These are phyloP conservation scores for Oscheius onirici DNA, from an alignment of 2,888 invertebrate genomes.

Conservation along the genomic window DNA sequence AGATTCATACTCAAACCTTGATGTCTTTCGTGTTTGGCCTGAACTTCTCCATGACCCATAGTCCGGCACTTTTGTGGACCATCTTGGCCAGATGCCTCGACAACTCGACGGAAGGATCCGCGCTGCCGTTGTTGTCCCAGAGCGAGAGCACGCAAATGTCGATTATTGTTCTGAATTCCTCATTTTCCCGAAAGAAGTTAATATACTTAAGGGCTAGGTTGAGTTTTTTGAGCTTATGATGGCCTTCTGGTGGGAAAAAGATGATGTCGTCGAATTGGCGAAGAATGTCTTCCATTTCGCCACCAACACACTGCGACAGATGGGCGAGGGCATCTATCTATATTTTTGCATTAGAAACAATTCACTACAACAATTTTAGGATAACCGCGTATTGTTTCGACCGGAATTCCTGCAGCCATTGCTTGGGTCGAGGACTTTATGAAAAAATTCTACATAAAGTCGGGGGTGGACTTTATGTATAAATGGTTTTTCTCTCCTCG, in stretches of 20 bases:
- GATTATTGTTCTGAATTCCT: conserved; percentile 32
- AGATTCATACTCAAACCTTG: neutral
- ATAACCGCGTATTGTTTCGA: no score
- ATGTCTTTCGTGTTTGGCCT: conserved; percentile 21
- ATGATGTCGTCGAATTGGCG: conserved; percentile 14
- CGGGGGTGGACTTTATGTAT: no score
- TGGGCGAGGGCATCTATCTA: conserved; percentile 20
- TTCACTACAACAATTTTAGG: no score
- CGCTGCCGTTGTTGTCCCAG: conserved; percentile 40
- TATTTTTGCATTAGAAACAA: neutral
- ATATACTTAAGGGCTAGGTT: conserved; percentile 39
- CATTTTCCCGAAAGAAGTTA: neutral
- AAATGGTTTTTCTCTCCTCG: no score
- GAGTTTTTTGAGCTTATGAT: conserved; percentile 38
- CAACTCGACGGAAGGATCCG: conserved; percentile 30
- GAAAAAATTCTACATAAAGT: no score
- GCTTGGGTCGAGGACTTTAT: no score
- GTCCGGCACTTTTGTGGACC: conserved; percentile 34
- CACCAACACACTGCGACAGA: conserved; percentile 25
- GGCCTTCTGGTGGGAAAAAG: conserved; percentile 31
- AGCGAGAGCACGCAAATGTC: conserved; percentile 47
- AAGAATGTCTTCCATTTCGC: conserved; percentile 28
- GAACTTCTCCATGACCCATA: conserved; percentile 30
- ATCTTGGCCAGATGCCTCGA: conserved; percentile 36
- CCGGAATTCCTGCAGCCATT: no score